phyloP scores from a whole-genome alignment of 2,888 invertebrate genomes.

The Sphaeridia pumilis region DNA sequence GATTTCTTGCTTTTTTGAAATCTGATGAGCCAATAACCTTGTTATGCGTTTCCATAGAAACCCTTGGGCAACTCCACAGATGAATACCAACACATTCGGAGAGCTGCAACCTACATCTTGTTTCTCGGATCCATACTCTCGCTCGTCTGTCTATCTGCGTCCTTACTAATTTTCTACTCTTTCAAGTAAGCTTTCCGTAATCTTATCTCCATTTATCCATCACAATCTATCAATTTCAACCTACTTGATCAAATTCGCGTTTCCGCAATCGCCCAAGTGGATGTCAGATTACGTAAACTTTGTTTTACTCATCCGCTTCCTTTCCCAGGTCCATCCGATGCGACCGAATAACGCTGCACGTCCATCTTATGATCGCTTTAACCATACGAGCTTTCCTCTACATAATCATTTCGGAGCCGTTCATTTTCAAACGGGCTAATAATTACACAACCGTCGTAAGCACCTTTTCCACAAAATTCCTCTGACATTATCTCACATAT shows the following conservation, averaged over 20 bases:
- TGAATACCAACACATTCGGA: background rate
- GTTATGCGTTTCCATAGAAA: background rate
- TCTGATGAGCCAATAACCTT: no score
- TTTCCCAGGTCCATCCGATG: constrained; percentile 15
- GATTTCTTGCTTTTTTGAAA: no score
- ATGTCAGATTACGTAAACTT: background rate
- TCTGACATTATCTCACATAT: no score
- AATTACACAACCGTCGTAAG: constrained; percentile 41
- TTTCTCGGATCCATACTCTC: constrained; percentile 41
- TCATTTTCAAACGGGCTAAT: constrained; percentile 37
- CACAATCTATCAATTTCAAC: no score
- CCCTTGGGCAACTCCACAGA: background rate
- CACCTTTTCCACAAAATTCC: no score
- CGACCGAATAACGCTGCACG: constrained; percentile 17
- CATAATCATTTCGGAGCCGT: constrained; percentile 42
- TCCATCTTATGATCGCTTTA: constrained; percentile 16
- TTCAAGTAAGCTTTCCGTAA: constrained; percentile 43
- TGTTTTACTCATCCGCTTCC: no score
- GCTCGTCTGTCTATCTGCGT: constrained; percentile 39
- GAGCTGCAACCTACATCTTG: constrained; percentile 40
- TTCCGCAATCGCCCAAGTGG: background rate
- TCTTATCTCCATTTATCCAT: no score
- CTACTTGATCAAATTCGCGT: background rate
- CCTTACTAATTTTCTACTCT: constrained; percentile 42
- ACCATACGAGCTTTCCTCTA: constrained; percentile 41